phyloP scores from a whole-genome alignment of 2,113 vertebrate genomes.

The Caranx melampygus region DNA sequence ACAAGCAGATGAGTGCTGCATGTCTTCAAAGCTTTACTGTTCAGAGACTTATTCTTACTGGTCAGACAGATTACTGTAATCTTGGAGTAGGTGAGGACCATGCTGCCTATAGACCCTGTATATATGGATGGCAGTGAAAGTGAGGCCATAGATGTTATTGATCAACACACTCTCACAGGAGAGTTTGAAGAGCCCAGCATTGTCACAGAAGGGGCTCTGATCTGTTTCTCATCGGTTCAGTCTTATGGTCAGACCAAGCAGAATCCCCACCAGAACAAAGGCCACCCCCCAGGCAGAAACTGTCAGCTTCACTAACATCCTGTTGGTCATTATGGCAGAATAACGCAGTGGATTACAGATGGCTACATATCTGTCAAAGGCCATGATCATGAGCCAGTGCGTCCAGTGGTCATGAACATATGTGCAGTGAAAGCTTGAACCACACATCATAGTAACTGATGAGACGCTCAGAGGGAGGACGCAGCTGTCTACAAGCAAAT shows the following conservation, averaged over 20 bases:
- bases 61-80: constrained; percentile 60
- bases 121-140: constrained; percentile 48
- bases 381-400: constrained; percentile 76
- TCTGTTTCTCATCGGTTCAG: constrained; percentile 68
- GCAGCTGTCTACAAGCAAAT: constrained; percentile 55
- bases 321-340: constrained; percentile 62
- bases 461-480: constrained; percentile 39
- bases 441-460: constrained; percentile 71
- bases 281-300: constrained; percentile 65
- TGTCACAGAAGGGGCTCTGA: constrained; percentile 59
- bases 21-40: constrained; percentile 72
- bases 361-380: constrained; percentile 79
- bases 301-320: constrained; percentile 64
- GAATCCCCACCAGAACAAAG: constrained; percentile 58
- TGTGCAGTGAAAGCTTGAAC: constrained; percentile 70
- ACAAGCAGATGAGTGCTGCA: constrained; percentile 65
- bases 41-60: constrained; percentile 62
- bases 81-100: constrained; percentile 56
- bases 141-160: constrained; percentile 71
- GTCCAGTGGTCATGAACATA: constrained; percentile 47
- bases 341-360: constrained; percentile 77
- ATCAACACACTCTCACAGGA: constrained; percentile 63
- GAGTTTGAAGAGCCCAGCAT: constrained; percentile 70
- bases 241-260: constrained; percentile 68
- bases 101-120: constrained; percentile 49